Evolutionary conservation across 2,888 invertebrate species (phyloP).

Genomic region (Rotaria magnacalcarata): DNA sequence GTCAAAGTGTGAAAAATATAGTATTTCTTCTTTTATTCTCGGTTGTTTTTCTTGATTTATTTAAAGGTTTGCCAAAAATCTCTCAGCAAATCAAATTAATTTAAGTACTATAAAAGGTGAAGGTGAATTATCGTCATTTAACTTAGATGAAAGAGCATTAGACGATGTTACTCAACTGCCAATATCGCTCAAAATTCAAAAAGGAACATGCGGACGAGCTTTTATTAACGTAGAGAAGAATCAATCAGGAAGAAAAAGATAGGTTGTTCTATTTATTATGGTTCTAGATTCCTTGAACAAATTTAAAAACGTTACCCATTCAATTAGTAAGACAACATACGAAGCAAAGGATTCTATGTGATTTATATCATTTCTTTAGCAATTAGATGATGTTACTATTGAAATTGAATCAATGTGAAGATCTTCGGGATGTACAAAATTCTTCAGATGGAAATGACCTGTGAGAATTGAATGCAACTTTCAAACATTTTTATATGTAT

Average conservation of each 20-base stretch:
- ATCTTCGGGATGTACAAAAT: slow-evolving; percentile 24
- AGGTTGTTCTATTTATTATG: not conserved
- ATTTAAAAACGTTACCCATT: slow-evolving; percentile 44
- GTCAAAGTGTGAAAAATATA: slow-evolving; percentile 42
- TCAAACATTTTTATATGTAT: not conserved
- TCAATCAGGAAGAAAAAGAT: not conserved
- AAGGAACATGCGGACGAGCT: slow-evolving; percentile 88
- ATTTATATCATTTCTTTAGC: slow-evolving; percentile 51
- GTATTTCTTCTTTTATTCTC: no score
- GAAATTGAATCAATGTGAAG: slow-evolving; percentile 83
- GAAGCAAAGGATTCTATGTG: not conserved
- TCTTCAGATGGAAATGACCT: not conserved
- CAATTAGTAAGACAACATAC: slow-evolving; percentile 22
- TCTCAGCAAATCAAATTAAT: slow-evolving; percentile 93
- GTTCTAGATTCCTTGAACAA: slow-evolving; percentile 41
- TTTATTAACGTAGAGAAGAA: slow-evolving; percentile 63
- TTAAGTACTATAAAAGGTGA: slow-evolving; percentile 95
- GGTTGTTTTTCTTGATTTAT: not conserved
- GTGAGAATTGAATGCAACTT: not conserved
- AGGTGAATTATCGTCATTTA: slow-evolving; percentile 85
- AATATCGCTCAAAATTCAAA: slow-evolving; percentile 84
- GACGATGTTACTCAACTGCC: slow-evolving; percentile 91
- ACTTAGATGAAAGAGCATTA: slow-evolving; percentile 85
- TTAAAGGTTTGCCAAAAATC: slow-evolving; percentile 82
- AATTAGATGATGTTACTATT: slow-evolving; percentile 85